Base-by-base conservation (phyloP, 2,797 vertebrate species). In the Pseudotriccus pelzelni region DNA sequence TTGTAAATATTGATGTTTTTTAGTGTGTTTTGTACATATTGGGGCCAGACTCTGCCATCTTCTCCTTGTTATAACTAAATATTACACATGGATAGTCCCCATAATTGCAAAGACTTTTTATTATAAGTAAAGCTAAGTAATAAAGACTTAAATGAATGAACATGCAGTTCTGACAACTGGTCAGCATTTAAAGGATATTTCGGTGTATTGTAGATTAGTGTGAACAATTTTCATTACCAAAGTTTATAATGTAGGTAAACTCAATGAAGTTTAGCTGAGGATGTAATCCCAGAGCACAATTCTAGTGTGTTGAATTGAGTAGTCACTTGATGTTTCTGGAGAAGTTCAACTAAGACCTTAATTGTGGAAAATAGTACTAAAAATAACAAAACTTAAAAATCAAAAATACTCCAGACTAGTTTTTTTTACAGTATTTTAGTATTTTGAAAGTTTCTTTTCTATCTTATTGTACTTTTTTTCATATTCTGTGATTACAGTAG, bases 121-220 rank as follows among this genome's bases (percentile, higher is more conserved):
- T 5, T 47, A 7, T 41, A 44, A 53, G 2, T 37, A 43, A 59
- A 78, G 34, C 5, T 50, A 60, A 52, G 6, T n/a, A 72, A 66
- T 41, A 53, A 85, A 79, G 5, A 1, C 2, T 5, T 37, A 44
- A 66, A 64, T 28, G 1, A 72, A 82, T 37, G 39, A 73, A 34
- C 4, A 9, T 72, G 22, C 4, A 23, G 0, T 59, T 67, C 8
- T 70, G 5, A 17, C 11, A 58, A 5, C 10, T 12, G 9, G 5
- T 43, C 3, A 39, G 3, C 3, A 46, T 50, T n/a, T 58, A n/a
- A 62, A 55, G 1, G 9, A 25, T 14, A 10, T 56, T 88, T 46
- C 9, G 58, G 2, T 17, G 1, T 34, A 50, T n/a, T 53, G 7
- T 2, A 53, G 28, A n/a, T 50, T n/a, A 2, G 14, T 5, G 3